phyloP scores from a whole-genome alignment of 2,113 vertebrate species.

The Amphiprion percula region DNA sequence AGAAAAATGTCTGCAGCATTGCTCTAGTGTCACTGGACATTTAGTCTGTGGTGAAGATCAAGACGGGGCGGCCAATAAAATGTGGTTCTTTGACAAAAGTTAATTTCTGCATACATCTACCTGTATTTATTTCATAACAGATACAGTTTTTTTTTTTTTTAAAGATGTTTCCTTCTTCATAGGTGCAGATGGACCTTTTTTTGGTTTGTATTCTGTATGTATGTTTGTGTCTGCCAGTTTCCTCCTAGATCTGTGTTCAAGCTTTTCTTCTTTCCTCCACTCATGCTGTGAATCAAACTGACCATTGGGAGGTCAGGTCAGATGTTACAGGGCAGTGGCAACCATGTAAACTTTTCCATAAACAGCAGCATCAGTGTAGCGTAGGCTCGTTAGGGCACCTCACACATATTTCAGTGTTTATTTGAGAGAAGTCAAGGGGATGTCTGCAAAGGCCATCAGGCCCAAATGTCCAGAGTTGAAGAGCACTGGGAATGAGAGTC shows the following conservation, averaged over 20 bases:
- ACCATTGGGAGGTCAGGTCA: background rate
- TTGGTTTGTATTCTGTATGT: background rate
- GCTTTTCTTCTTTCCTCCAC: background rate
- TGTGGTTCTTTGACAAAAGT: background rate
- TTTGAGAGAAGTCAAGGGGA: background rate
- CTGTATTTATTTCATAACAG: background rate
- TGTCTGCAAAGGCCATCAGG: background rate
- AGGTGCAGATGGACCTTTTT: background rate
- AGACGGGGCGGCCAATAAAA: background rate
- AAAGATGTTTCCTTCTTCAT: background rate
- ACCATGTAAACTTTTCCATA: background rate
- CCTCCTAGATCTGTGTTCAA: background rate
- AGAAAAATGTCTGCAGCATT: constrained; percentile 58
- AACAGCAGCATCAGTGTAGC: background rate
- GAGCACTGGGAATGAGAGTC: constrained; percentile 63
- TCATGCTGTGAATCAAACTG: background rate
- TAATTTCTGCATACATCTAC: background rate
- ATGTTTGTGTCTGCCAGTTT: background rate
- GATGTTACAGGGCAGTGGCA: background rate
- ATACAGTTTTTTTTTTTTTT: background rate
- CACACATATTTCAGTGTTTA: background rate
- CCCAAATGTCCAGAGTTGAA: constrained; percentile 6
- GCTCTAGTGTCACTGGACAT: constrained; percentile 70
- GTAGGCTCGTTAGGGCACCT: background rate
- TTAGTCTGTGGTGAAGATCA: background rate